Percentiles rank a stretch among this genome's conserved stretches.
Evolutionary conservation across 2,888 invertebrate species (phyloP).

Genomic region (Colletes collaris): DNA sequence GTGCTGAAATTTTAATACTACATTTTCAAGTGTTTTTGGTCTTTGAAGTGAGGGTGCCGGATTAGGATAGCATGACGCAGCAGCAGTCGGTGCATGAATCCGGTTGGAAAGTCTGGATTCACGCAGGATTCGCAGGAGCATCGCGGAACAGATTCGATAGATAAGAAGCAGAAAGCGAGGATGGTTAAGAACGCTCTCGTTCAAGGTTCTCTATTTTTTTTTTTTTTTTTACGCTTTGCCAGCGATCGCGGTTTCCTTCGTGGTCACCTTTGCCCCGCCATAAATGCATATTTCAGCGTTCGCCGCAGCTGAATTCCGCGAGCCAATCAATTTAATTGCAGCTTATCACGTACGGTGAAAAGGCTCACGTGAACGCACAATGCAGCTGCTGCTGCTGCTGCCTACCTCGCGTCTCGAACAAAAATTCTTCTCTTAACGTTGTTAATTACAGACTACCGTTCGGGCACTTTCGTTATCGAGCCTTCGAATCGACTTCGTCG

Average conservation of each 20-base stretch:
- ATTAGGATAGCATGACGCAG: no score
- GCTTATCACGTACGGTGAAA: constrained; percentile 73
- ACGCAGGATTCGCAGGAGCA: no score
- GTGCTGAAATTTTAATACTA: no score
- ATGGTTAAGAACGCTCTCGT: background rate
- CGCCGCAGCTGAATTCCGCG: constrained; percentile 53
- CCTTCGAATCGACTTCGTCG: constrained; percentile 51
- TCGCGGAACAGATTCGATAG: background rate
- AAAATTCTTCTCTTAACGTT: constrained; percentile 66
- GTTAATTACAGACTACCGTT: constrained; percentile 76
- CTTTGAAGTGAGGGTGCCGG: no score
- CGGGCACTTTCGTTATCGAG: constrained; percentile 77
- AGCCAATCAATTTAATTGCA: constrained; percentile 77
- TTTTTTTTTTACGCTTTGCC: constrained; percentile 6
- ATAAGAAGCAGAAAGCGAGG: background rate
- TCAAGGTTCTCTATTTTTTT: constrained; percentile 17
- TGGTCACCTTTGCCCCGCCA: constrained; percentile 48
- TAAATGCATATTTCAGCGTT: constrained; percentile 59
- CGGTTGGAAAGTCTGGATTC: background rate
- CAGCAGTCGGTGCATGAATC: background rate
- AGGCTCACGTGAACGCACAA: constrained; percentile 66
- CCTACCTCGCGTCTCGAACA: constrained; percentile 29
- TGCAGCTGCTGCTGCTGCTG: constrained; percentile 57
- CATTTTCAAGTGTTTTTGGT: no score
- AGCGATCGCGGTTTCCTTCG: constrained; percentile 17